Evolutionary conservation across 2,797 vertebrate genomes (phyloP).

Genomic region (Sebastes matsubarae): DNA sequence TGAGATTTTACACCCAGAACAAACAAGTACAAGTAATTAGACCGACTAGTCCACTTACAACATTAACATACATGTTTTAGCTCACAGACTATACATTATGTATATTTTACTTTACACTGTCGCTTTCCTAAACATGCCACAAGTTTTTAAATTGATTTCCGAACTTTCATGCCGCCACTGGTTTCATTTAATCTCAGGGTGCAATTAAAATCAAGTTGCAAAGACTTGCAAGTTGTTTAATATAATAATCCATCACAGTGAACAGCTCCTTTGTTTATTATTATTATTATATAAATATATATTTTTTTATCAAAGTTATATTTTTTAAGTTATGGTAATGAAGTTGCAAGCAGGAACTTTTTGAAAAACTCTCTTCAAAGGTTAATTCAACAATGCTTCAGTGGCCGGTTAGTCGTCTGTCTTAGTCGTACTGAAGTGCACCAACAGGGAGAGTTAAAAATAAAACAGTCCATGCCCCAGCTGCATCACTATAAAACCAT

Average conservation of each 20-base stretch:
- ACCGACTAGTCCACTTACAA: neutral
- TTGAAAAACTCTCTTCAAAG: neutral
- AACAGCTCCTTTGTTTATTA: constrained; percentile 16
- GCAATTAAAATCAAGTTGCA: constrained; percentile 27
- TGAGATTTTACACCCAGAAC: neutral
- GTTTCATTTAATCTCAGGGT: constrained; percentile 17
- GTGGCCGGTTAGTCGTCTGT: neutral
- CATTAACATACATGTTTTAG: neutral
- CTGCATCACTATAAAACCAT: neutral
- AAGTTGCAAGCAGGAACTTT: neutral
- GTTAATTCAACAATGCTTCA: neutral
- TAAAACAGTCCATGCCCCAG: neutral
- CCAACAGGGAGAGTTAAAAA: neutral
- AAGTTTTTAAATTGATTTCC: constrained; percentile 1
- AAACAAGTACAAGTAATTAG: neutral
- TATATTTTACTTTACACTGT: neutral
- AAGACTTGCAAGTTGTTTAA: constrained; percentile 27
- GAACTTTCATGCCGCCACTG: neutral
- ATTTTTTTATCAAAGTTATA: neutral
- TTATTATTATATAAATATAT: neutral
- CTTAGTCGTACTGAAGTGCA: constrained; percentile 17
- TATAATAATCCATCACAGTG: constrained; percentile 27
- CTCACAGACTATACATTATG: neutral
- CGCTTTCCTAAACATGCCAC: neutral
- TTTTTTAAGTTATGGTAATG: constrained; percentile 13